Base-by-base conservation (phyloP, 1,140 invertebrate species). In the Sesamia nonagrioides region DNA sequence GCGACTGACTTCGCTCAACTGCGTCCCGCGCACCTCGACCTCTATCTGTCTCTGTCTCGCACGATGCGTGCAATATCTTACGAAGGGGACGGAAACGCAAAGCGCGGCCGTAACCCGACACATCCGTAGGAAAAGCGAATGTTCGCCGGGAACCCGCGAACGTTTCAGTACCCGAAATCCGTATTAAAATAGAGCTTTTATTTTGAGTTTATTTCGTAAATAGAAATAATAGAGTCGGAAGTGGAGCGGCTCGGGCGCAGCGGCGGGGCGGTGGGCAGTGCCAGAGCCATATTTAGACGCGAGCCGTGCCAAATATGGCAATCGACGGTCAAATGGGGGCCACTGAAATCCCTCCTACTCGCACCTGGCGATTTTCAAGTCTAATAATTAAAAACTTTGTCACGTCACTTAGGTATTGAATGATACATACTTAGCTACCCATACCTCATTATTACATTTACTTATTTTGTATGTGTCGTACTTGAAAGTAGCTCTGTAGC, bases 251-350 rank as follows among this genome's bases (percentile, higher is more conserved):
- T 85, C 89, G 89, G 80, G 88, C 90, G 91, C 88, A 87, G 91
- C 89, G 86, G 90, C 85, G 90, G 89, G 86, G 88, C 85, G 88
- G 90, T 93, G 95, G 96, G 96, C 96, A 95, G 95, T 95, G 95
- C 96, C 95, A 95, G 95, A 96, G 95, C 96, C 96, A 96, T 97
- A 97, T 97, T 97, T 97, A 97, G 96, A 96, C 96, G 93, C 96
- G 95, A 95, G 95, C 96, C 96, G 95, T 96, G 93, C 96, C 96
- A 96, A 97, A 96, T 97, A 96, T 95, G 96, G 96, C 94, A 96
- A 96, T 96, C 95, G 96, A 86, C 91, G 96, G 95, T 95, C 96
- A 96, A 96, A 96, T 96, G 96, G 96, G 96, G 96, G 95, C 95
- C 96, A 96, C 96, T 96, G 96, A 96, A 95, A 96, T 96, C 95